Evolutionary conservation across 2,888 invertebrate genomes (phyloP), one percentile per base, ranked within the genome.

Genomic region (Eristalis arbustorum): DNA sequence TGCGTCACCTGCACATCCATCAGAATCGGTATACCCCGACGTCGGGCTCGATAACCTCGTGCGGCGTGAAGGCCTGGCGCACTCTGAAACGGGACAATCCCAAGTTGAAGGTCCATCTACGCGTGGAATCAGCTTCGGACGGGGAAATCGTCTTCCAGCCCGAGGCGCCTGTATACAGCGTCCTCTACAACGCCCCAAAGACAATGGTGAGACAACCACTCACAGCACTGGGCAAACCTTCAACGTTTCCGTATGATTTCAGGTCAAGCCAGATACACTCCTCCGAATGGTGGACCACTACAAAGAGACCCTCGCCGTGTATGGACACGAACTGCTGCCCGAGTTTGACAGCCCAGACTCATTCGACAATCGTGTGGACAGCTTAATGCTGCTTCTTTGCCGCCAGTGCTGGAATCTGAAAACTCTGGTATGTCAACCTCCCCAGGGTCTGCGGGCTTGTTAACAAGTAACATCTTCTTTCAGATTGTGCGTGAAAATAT

Each of bases 401-500:
- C 93, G 95, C 68, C 94, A 95, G 89, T 96, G 96, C 91, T 94
- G 94, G 25, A 94, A 94, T 90, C 91, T 97, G 62, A 94, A 95
- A 75, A 96, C 96, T 6, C 91, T 97, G 92, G 96, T 96, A 93
- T 92, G 92, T 90, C 40, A 22, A 11, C 8, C 2, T 8, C 3
- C 8, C 49, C 23, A 22, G 18, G 0, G 31, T 1, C 63, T 59
- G 11, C 10, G 18, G 18, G 2, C 11, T 28, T 2, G 4, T 8
- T n/a, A 66, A 14, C 56, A 67, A 68, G 14, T 0, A 40, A 77
- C 66, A 31, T 64, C n/a, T 67, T 28, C 13, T 28, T 14, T 23
- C 90, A 96, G 96, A 93, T 96, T 89, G 93, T 96, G 31, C 94
- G 96, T 8, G 97, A 97, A 91, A 94, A 96, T 89, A 94, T 97